Evolutionary conservation across 2,888 invertebrate species (phyloP).

Genomic region (Phrixothrix hirtus): DNA sequence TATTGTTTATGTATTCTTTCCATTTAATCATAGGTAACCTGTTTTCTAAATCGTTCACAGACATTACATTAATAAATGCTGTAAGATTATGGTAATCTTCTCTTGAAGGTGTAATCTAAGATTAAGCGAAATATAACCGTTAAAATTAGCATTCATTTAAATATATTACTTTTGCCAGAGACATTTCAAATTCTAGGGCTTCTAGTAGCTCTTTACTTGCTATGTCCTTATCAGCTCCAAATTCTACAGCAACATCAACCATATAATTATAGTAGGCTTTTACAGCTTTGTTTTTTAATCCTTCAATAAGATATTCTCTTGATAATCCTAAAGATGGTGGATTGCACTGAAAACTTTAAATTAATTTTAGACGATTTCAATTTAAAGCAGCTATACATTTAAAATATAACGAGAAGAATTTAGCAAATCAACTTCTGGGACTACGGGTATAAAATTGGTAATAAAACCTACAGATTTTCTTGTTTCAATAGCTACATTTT

Average conservation of each 20-base stretch:
- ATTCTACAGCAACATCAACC: slow-evolving; percentile 82
- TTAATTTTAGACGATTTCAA: not conserved
- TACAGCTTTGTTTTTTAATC: slow-evolving; percentile 81
- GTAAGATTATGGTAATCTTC: slow-evolving; percentile 90
- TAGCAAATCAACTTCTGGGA: slow-evolving; percentile 26
- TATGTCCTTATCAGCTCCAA: slow-evolving; percentile 74
- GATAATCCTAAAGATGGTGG: slow-evolving; percentile 83
- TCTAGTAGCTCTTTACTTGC: slow-evolving; percentile 75
- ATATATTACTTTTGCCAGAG: slow-evolving; percentile 90
- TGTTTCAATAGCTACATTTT: slow-evolving; percentile 16
- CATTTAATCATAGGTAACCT: slow-evolving; percentile 79
- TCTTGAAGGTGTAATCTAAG: slow-evolving; percentile 78
- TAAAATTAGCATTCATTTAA: no score
- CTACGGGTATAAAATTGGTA: slow-evolving; percentile 22
- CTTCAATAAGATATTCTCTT: slow-evolving; percentile 83
- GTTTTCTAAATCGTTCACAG: slow-evolving; percentile 71
- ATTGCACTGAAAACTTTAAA: slow-evolving; percentile 67
- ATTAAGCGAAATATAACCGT: slow-evolving; percentile 65
- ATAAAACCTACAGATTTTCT: slow-evolving; percentile 25
- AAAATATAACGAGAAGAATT: slow-evolving; percentile 32
- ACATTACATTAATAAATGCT: slow-evolving; percentile 88
- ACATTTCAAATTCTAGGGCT: slow-evolving; percentile 85
- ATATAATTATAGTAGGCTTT: slow-evolving; percentile 83
- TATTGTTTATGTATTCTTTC: slow-evolving; percentile 80
- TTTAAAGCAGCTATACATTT: slow-evolving; percentile 22